Conservation (phyloP, 2,113 vertebrate genomes). For the Meleagris gallopavo region DNA sequence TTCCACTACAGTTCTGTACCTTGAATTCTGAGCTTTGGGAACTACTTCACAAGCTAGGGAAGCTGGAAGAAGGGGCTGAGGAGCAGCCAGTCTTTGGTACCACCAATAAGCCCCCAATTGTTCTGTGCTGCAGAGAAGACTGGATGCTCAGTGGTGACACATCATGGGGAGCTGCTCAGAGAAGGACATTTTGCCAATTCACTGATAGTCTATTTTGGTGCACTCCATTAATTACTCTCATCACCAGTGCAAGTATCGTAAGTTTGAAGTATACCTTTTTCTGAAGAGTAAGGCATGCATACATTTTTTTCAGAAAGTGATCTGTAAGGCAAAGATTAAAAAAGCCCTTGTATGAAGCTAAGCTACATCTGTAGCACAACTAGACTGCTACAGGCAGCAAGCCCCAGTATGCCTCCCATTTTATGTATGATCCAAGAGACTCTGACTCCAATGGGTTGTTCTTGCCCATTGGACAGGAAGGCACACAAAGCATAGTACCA, state of each 20-base stretch:
- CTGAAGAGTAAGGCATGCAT: not conserved
- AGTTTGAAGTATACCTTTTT: not conserved
- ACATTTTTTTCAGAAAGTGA: not conserved
- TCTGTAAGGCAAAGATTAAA: not conserved
- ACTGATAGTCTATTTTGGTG: not conserved
- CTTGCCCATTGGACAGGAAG: not conserved
- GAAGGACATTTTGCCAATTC: not conserved
- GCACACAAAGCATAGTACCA: not conserved
- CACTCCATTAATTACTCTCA: not conserved
- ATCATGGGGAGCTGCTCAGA: fast-evolving
- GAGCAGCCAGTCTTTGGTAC: not conserved
- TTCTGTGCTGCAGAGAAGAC: not conserved
- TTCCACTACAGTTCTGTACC: not conserved
- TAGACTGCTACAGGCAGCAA: not conserved
- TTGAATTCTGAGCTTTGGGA: not conserved
- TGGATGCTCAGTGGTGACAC: not conserved
- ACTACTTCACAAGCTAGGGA: not conserved
- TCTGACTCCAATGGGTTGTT: not conserved
- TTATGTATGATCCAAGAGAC: not conserved
- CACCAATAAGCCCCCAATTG: not conserved
- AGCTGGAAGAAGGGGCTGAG: not conserved
- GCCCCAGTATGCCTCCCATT: not conserved
- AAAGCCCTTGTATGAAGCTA: not conserved
- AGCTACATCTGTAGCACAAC: not conserved
- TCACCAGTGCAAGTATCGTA: not conserved